Percentiles rank a stretch among this genome's conserved stretches.
These are phyloP conservation scores for Pluvianellus socialis DNA, from an alignment of 2,113 vertebrate genomes.

Conservation along the genomic window DNA sequence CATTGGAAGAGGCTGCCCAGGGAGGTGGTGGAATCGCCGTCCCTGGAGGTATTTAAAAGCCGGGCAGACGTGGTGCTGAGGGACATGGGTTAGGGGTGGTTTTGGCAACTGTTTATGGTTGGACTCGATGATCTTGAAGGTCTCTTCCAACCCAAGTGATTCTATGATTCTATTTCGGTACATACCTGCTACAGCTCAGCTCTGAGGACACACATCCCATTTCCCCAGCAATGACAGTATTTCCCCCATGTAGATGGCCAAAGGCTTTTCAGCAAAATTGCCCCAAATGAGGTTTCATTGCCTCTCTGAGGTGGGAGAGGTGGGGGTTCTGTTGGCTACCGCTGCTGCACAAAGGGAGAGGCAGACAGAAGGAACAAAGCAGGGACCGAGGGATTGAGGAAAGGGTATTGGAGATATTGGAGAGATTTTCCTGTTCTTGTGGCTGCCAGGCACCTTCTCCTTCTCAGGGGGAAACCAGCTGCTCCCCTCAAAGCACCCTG, in stretches of 20 bases:
- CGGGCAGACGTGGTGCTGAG: no score
- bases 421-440: background rate
- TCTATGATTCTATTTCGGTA: background rate
- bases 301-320: background rate
- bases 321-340: background rate
- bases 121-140: no score
- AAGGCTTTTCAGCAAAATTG: background rate
- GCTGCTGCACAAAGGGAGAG: background rate
- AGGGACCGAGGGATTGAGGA: background rate
- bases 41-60: no score
- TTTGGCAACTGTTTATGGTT: no score
- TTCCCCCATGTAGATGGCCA: rapidly evolving
- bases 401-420: background rate
- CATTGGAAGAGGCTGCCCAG: no score
- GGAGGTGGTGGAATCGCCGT: no score
- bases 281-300: background rate
- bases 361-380: background rate
- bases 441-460: background rate
- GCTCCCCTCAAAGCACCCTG: background rate
- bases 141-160: no score
- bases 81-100: no score
- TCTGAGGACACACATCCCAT: background rate
- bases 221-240: background rate
- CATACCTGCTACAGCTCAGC: background rate
- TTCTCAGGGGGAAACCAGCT: background rate